Percentiles rank a stretch among this genome's conserved stretches.
Conservation (phyloP, 2,888 invertebrate species). For the Hanleya hanleyi region DNA sequence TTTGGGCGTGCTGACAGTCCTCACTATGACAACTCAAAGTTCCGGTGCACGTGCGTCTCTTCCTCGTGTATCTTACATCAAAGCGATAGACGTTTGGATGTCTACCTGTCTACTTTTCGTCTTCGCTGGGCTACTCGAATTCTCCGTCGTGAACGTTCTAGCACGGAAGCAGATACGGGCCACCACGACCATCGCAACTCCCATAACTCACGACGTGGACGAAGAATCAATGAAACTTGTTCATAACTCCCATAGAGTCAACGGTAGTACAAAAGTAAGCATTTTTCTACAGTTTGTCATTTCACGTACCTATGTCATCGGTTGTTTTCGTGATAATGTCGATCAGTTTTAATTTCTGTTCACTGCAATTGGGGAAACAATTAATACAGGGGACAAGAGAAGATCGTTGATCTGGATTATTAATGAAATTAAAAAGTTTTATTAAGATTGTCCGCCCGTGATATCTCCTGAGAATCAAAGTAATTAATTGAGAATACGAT, state of each 20-base stretch:
- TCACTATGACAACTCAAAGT: conserved; percentile 87
- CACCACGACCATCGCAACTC: background rate
- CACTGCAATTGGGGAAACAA: too few species aligned
- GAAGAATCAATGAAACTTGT: conserved; percentile 5
- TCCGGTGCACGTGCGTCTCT: conserved; percentile 92
- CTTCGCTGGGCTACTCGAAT: conserved; percentile 87
- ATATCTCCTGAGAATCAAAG: too few species aligned
- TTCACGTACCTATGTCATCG: too few species aligned
- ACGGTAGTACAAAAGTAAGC: background rate
- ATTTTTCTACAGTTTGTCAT: too few species aligned
- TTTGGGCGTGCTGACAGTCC: conserved; percentile 87
- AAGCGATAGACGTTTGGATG: conserved; percentile 83
- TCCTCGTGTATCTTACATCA: conserved; percentile 93
- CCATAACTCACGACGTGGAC: background rate
- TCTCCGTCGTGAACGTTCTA: conserved; percentile 84
- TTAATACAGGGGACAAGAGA: too few species aligned
- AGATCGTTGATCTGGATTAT: too few species aligned
- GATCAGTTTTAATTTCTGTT: too few species aligned
- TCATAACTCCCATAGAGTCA: background rate
- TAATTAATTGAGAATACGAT: too few species aligned
- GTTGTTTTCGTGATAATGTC: too few species aligned
- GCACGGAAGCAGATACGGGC: conserved; percentile 13
- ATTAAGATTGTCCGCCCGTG: too few species aligned
- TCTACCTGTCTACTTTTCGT: conserved; percentile 87
- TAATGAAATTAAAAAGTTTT: too few species aligned